A percentile compares a stretch with the other conserved stretches of the same genome.
Conservation (phyloP, 2,888 invertebrate species). For the Archaeoteleia sp. region DNA sequence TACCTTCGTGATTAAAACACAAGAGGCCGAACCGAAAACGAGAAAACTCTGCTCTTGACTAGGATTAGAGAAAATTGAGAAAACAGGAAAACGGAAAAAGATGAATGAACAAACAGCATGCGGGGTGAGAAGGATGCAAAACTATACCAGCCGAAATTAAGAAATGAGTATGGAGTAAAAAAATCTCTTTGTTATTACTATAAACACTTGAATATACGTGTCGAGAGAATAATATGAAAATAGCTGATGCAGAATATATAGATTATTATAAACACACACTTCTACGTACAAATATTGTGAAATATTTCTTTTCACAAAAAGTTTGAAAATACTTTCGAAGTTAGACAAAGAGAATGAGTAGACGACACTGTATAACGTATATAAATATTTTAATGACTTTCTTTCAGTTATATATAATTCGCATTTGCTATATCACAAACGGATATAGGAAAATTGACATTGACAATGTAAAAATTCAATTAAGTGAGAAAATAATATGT, state of each 20-base stretch:
- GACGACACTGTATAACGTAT: too few species aligned
- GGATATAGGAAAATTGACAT: too few species aligned
- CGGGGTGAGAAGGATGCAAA: conserved; percentile 38
- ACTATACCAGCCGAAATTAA: conserved; percentile 47
- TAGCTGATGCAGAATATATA: conserved; percentile 14
- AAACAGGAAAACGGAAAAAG: conserved; percentile 40
- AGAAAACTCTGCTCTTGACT: conserved; percentile 44
- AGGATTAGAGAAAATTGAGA: conserved; percentile 48
- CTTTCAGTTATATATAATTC: too few species aligned
- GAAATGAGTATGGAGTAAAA: conserved; percentile 47
- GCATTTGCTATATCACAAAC: too few species aligned
- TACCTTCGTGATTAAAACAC: conserved; percentile 59
- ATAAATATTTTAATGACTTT: too few species aligned
- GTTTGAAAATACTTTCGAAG: too few species aligned
- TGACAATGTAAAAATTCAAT: too few species aligned
- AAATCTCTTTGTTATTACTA: conserved; percentile 52
- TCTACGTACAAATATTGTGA: too few species aligned
- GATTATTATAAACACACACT: too few species aligned
- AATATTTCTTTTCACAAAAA: too few species aligned
- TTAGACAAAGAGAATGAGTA: too few species aligned
- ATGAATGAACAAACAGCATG: conserved; percentile 48
- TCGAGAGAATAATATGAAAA: conserved; percentile 43
- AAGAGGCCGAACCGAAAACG: conserved; percentile 53
- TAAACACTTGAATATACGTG: conserved; percentile 41
- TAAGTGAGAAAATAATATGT: too few species aligned